Conservation (phyloP, 2,113 vertebrate species). For the Ploceus nigricollis region DNA sequence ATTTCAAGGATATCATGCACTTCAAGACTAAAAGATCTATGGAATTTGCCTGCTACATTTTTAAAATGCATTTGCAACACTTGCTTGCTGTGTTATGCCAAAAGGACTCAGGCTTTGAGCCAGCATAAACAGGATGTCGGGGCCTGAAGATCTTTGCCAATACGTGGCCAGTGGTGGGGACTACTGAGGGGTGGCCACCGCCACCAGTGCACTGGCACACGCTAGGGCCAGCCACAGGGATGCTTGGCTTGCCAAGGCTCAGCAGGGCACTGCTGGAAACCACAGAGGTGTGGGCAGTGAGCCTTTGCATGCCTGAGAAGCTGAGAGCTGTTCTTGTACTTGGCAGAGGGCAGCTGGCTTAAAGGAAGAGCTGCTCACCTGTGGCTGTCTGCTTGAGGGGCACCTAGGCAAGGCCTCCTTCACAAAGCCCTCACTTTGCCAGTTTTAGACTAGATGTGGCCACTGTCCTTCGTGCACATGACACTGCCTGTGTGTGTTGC, state of each 20-base stretch:
- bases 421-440: neutral
- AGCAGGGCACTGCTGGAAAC: neutral
- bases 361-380: neutral
- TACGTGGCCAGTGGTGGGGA: rapidly evolving
- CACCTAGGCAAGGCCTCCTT: neutral
- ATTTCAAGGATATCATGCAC: neutral
- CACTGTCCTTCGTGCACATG: neutral
- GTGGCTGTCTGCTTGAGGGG: neutral
- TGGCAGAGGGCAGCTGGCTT: neutral
- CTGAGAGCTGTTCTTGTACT: neutral
- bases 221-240: neutral
- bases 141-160: neutral
- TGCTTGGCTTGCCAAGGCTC: neutral
- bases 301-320: neutral
- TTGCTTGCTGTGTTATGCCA: neutral
- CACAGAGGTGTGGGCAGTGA: neutral
- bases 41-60: neutral
- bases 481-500: rapidly evolving
- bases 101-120: neutral
- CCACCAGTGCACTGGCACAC: neutral
- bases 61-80: neutral
- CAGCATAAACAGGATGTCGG: neutral
- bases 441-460: neutral
- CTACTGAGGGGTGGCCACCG: neutral
- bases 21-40: neutral